These are phyloP conservation scores for Dicentrarchus labrax DNA, from an alignment of 2,113 vertebrate genomes.

Conservation along the genomic window DNA sequence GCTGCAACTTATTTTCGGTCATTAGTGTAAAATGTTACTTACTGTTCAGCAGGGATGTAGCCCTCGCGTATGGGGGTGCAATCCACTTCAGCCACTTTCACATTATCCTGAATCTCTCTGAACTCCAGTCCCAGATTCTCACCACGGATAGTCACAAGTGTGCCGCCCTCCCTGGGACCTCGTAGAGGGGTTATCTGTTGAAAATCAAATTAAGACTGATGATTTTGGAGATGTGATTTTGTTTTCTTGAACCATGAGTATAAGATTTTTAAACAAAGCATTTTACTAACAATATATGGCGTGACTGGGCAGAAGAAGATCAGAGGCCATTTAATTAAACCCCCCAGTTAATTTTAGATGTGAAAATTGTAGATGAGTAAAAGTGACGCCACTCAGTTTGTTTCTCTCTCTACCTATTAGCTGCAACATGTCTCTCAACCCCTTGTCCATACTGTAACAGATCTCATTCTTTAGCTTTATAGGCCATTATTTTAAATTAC, in stretches of 20 bases:
- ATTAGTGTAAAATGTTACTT: conserved; percentile 76
- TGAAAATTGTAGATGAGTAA: too few species aligned
- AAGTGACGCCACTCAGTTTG: not conserved
- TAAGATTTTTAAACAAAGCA: not conserved
- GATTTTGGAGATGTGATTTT: conserved; percentile 2
- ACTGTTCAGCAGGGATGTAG: conserved; percentile 99
- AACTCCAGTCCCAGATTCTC: conserved; percentile 98
- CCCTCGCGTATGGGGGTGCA: conserved; percentile 93
- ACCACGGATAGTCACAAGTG: conserved; percentile 95
- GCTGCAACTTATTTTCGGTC: not conserved
- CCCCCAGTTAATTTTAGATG: not conserved
- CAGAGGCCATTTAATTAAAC: not conserved
- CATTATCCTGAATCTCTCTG: conserved; percentile 91
- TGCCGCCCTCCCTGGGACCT: conserved; percentile 96
- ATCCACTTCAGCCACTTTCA: conserved; percentile 96
- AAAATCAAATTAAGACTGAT: not conserved
- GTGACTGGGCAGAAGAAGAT: not conserved
- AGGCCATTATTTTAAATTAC: not conserved
- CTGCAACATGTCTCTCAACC: not conserved
- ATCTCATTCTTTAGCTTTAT: not conserved
- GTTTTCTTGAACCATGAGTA: not conserved
- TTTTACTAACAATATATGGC: not conserved
- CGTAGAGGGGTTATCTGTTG: conserved; percentile 92
- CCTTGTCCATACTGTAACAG: not conserved
- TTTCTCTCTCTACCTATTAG: not conserved